Conservation (phyloP, 1,140 invertebrate species). For the Batillaria attramentaria region DNA sequence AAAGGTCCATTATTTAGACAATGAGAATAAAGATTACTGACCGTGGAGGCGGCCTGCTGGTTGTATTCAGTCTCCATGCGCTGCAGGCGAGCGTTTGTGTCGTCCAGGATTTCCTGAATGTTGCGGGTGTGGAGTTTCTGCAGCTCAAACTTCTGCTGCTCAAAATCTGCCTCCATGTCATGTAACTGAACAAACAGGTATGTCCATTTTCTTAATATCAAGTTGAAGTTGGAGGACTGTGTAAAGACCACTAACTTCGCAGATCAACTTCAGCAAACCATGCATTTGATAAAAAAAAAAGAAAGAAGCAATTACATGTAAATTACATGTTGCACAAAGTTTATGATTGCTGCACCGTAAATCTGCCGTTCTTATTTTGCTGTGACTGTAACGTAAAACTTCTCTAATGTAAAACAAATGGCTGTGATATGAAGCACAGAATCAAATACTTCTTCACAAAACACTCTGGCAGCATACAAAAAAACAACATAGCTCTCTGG, state of each 20-base stretch:
- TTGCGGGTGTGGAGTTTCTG: conserved; percentile 71
- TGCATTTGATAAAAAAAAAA: too few relatives aligned
- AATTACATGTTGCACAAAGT: too few relatives aligned
- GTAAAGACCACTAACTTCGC: too few relatives aligned
- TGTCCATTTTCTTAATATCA: too few relatives aligned
- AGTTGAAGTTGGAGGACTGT: too few relatives aligned
- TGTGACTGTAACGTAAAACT: too few relatives aligned
- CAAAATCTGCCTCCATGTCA: conserved; percentile 66
- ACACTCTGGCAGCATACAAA: neutral
- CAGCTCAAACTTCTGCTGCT: conserved; percentile 71
- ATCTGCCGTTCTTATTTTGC: too few relatives aligned
- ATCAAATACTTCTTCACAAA: neutral
- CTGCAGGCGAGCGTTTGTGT: conserved; percentile 67
- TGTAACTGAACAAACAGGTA: conserved; percentile 63
- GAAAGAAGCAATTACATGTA: too few relatives aligned
- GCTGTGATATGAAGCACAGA: neutral
- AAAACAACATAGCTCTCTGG: neutral
- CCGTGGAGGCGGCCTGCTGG: conserved; percentile 64
- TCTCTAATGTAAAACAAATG: too few relatives aligned
- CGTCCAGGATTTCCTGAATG: conserved; percentile 71
- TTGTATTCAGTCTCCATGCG: conserved; percentile 71
- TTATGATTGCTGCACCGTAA: too few relatives aligned
- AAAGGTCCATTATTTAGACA: neutral
- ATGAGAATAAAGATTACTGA: conserved; percentile 24
- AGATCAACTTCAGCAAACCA: too few relatives aligned